Percentiles rank a stretch among this genome's conserved stretches.
Conservation (phyloP, 2,797 vertebrate species). For the Podargus strigoides region DNA sequence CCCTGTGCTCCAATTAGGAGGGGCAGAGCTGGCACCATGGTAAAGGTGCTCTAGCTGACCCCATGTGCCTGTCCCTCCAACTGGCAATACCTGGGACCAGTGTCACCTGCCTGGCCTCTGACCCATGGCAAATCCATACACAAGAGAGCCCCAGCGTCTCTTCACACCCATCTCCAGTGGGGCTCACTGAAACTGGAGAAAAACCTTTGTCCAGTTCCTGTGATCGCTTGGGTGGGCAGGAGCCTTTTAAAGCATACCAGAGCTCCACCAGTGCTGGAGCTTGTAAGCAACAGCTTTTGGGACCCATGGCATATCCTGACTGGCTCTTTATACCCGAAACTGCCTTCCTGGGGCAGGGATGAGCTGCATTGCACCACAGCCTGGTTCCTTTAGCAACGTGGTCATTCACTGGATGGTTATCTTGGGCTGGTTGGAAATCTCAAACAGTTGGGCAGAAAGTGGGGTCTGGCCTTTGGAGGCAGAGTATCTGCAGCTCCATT, state of each 20-base stretch:
- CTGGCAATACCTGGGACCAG: rapidly evolving
- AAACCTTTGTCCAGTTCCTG: not conserved
- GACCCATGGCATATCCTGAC: not conserved
- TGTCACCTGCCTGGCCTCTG: not conserved
- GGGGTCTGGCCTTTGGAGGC: not conserved
- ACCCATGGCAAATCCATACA: not conserved
- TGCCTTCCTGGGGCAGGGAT: rapidly evolving
- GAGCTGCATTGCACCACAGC: rapidly evolving
- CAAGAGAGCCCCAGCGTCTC: not conserved
- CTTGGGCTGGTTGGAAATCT: not conserved
- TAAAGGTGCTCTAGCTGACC: not conserved
- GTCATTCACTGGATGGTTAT: not conserved
- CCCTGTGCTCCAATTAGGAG: not conserved
- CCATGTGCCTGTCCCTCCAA: rapidly evolving
- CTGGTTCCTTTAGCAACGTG: not conserved
- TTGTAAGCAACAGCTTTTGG: not conserved
- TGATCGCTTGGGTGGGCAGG: not conserved
- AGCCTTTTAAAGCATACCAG: not conserved
- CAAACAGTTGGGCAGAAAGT: not conserved
- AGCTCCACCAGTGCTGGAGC: rapidly evolving
- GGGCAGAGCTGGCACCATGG: not conserved
- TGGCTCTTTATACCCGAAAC: not conserved
- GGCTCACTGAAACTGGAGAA: not conserved
- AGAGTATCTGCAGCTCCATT: not conserved
- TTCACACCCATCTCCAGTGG: not conserved